phyloP scores from a whole-genome alignment of 2,888 invertebrate species.

The Galerucella calmariensis region DNA sequence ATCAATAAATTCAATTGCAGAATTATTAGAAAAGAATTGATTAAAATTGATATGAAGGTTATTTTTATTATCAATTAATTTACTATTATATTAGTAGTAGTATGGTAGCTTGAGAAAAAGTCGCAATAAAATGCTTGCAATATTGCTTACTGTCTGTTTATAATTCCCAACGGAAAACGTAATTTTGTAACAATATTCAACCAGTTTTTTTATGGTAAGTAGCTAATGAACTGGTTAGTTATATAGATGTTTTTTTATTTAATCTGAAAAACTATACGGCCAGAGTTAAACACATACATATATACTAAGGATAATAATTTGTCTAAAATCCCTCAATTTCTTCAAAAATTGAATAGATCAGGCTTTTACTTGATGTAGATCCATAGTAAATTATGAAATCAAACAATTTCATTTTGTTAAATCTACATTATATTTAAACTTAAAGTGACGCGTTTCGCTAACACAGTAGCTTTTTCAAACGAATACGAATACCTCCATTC shows the following conservation, averaged over 20 bases:
- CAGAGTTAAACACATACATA: too few relatives aligned
- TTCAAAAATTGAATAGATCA: too few relatives aligned
- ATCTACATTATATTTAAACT: too few relatives aligned
- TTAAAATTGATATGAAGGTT: not conserved
- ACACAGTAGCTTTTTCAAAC: too few relatives aligned
- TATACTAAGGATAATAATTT: too few relatives aligned
- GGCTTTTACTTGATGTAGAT: too few relatives aligned
- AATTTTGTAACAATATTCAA: not conserved
- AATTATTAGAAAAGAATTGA: conserved; percentile 36
- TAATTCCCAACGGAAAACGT: not conserved
- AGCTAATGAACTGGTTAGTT: not conserved
- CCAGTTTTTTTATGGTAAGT: not conserved
- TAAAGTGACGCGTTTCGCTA: too few relatives aligned
- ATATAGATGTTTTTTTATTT: not conserved
- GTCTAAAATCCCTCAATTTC: too few relatives aligned
- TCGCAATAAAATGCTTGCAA: not conserved
- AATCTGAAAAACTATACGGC: not conserved
- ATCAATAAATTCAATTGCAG: conserved; percentile 45
- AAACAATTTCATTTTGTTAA: too few relatives aligned
- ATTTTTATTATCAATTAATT: conserved; percentile 3
- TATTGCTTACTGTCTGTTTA: not conserved
- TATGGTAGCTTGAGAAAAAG: not conserved
- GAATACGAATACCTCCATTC: too few relatives aligned
- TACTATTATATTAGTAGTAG: not conserved
- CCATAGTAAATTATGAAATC: too few relatives aligned